Percentiles rank a stretch among this genome's conserved stretches.
phyloP scores from a whole-genome alignment of 2,113 vertebrate species.

The Nerophis ophidion region DNA sequence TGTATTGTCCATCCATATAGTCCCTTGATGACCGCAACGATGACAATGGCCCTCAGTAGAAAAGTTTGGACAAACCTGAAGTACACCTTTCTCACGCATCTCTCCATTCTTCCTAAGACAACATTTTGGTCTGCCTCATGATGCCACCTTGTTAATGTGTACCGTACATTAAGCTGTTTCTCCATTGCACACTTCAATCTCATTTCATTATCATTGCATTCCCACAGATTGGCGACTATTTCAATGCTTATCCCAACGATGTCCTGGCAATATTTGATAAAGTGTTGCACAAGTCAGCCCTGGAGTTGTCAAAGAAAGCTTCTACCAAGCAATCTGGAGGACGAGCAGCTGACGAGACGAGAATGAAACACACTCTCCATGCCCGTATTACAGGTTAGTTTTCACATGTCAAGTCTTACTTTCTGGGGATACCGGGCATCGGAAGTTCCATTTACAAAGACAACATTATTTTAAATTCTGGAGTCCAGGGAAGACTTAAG shows the following conservation, averaged over 20 bases:
- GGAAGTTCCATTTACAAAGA: background rate
- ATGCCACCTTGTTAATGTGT: too few species aligned
- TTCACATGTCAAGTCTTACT: background rate
- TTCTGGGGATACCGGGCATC: background rate
- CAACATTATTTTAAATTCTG: too few species aligned
- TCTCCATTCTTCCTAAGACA: too few species aligned
- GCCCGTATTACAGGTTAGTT: constrained; percentile 83
- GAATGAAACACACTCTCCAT: constrained; percentile 78
- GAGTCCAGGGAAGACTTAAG: too few species aligned
- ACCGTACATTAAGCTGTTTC: background rate
- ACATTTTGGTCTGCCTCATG: too few species aligned
- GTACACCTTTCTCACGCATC: too few species aligned
- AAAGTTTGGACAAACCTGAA: too few species aligned
- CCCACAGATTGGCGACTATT: constrained; percentile 78
- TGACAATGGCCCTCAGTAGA: too few species aligned
- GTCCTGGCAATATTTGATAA: constrained; percentile 83
- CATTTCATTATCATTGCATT: too few species aligned
- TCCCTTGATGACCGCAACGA: too few species aligned
- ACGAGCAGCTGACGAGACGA: constrained; percentile 18
- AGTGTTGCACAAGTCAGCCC: constrained; percentile 73
- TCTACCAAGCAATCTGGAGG: background rate
- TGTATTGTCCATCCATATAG: too few species aligned
- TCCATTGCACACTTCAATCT: background rate
- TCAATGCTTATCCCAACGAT: constrained; percentile 80
- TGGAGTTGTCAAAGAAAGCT: constrained; percentile 46